Base-by-base conservation (phyloP, 2,113 vertebrate species). In the human (Homo sapiens) region DNA sequence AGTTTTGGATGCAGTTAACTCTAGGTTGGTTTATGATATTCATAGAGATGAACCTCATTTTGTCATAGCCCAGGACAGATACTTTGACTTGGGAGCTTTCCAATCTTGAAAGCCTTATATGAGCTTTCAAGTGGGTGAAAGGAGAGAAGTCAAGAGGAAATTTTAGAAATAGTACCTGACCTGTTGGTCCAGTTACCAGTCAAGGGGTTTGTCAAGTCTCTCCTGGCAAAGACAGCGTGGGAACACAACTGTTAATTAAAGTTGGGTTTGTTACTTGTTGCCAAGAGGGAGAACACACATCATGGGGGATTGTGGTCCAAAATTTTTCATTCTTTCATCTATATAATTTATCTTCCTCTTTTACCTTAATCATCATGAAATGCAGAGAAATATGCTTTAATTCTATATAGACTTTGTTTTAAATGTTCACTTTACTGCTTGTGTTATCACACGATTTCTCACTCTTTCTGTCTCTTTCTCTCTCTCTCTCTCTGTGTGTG, bases 361-460 rank as follows among this genome's bases (percentile, higher is more conserved):
- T 50, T 13, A 48, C 3, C 8, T 22, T 17, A 50, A 32, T 43
- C 16, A 4, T 66, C 20, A 43, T 1, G 6, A 80, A 75, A 22
- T 50, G 12, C 6, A 72, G 5, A 61, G 3, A 55, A 81, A 45
- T 12, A 16, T 27, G 12, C 1, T 72, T 66, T 52, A 16, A 27
- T 75, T 9, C 5, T 6, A 0, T 16, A 43, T 66, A 43, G 2
- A 11, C 12, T 75, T 75, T 72, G 10, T 79, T 66, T 80, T 38
- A 38, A 73, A 25, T 22, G 2, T 68, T 38, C 12, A 61, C 1
- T 50, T 72, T 61, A 14, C 4, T 3, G 25, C 23, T 50, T 4
- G 25, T 4, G 7, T 27, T 43, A 18, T 38, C 7, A 17, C 20
- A n/a, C 40, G 0, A 5, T 17, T 59, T 23, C 59, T n/a, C 8